A percentile compares a stretch with the other conserved stretches of the same genome.
phyloP scores from a whole-genome alignment of 2,888 invertebrate species.

The Polydrusus cervinus region DNA sequence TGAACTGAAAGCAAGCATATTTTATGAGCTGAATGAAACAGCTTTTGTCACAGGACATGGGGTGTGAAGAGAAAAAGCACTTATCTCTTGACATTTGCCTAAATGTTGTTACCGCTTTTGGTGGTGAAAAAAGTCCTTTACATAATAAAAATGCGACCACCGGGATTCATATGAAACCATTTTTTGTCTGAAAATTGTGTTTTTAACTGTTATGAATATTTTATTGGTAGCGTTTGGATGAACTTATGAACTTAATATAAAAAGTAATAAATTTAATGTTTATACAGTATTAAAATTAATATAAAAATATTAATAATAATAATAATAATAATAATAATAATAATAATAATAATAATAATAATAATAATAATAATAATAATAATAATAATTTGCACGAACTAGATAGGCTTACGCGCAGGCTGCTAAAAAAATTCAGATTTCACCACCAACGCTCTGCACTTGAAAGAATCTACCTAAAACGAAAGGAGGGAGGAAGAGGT shows the following conservation, averaged over 20 bases:
- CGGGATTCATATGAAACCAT: conserved; percentile 12
- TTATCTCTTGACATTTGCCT: conserved; percentile 8
- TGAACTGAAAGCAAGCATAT: conserved; percentile 6
- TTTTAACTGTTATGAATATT: conserved; percentile 20
- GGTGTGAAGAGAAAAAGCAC: not conserved
- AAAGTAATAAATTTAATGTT: too few species aligned
- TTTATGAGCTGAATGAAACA: conserved; percentile 7
- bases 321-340: too few species aligned
- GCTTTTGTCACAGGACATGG: conserved; percentile 8
- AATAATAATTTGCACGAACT: too few species aligned
- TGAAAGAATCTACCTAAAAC: too few species aligned
- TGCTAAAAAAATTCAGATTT: too few species aligned
- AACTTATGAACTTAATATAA: not conserved
- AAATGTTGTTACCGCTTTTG: conserved; percentile 8
- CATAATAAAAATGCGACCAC: conserved; percentile 26
- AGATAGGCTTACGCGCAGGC: too few species aligned
- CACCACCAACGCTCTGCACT: too few species aligned
- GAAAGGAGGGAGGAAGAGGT: too few species aligned
- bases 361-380: too few species aligned
- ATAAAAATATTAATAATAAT: too few species aligned
- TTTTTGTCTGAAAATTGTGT: not conserved
- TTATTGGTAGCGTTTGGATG: conserved; percentile 1
- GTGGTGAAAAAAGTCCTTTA: conserved; percentile 19
- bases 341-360: too few species aligned
- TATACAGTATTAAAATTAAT: too few species aligned